Percentiles rank a stretch among this genome's conserved stretches.
These are phyloP conservation scores for Elachura formosa DNA, from an alignment of 2,113 vertebrate species.

Conservation along the genomic window DNA sequence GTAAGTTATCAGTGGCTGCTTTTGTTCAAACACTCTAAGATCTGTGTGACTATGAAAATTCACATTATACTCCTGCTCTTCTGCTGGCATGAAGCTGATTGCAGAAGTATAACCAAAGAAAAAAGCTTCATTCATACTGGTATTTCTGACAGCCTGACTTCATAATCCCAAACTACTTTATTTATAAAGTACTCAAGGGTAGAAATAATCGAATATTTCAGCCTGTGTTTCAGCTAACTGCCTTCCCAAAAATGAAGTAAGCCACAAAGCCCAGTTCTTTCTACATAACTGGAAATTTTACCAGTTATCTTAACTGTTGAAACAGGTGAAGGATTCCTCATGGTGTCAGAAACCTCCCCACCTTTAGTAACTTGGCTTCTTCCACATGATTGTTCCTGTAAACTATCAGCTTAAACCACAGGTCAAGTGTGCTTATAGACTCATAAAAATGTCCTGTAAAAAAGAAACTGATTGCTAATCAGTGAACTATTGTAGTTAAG, in stretches of 20 bases:
- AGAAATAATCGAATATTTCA: not conserved
- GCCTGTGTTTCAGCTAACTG: not conserved
- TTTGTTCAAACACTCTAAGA: not conserved
- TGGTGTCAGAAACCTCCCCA: not conserved
- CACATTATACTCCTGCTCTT: not conserved
- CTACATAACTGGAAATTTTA: not conserved
- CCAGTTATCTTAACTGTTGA: not conserved
- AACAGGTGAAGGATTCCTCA: not conserved
- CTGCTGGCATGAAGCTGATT: not conserved
- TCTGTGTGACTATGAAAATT: not conserved
- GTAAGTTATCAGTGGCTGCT: not conserved
- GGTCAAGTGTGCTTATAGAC: not conserved
- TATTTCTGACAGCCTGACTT: not conserved
- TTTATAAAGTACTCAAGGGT: not conserved
- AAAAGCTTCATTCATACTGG: not conserved
- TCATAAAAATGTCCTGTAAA: not conserved
- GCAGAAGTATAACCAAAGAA: not conserved
- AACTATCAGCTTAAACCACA: not conserved
- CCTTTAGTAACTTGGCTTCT: not conserved
- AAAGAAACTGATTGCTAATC: conserved; percentile 9
- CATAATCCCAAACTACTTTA: not conserved
- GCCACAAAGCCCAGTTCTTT: not conserved
- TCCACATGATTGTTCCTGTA: not conserved
- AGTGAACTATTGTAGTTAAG: conserved; percentile 2
- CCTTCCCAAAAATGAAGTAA: not conserved